Base-by-base conservation (phyloP, 2,888 invertebrate species). In the Drosophila macrospina region DNA sequence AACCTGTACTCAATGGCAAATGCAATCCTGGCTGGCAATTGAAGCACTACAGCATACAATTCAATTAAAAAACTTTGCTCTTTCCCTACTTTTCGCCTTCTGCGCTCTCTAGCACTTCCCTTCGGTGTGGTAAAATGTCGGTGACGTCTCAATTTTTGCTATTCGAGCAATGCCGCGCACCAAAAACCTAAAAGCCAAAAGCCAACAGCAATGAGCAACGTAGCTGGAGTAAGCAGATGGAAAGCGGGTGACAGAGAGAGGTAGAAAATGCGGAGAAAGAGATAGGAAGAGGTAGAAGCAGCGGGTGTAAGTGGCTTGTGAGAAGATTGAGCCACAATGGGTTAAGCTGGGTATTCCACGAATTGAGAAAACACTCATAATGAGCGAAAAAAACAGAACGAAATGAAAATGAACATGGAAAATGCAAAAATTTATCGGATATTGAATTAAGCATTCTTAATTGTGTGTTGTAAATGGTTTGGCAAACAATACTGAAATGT, bases 81-180 rank as follows among this genome's bases (percentile, higher is more conserved):
- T 61, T 50, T 71, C 61, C 34, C 32, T n/a, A 11, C 13, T 7
- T 50, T 36, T 20, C 42, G 39, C 32, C 37, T 24, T 45, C 47
- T 60, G 6, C 54, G 5, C 26, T 26, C 28, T 55, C 30, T 28
- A 54, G 62, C 52, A 62, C 69, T 77, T 68, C 63, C 72, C 42
- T 55, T 73, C 50, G 60, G 48, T 72, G 78, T 48, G 70, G 59
- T 24, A 63, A 74, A 73, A 63, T 66, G 80, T 61, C 84, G 74
- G 68, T 62, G 83, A 88, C 70, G 81, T 80, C 88, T 88, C 88
- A 86, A 86, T 82, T 88, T 73, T 76, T 65, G 59, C 68, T 68
- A 86, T 73, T 69, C 73, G 62, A 50, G 32, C 59, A 57, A 13
- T 5, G 61, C 54, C 51, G 52, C 73, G 64, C 64, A 63, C 61